phyloP scores from a whole-genome alignment of 2,888 invertebrate genomes.

The Piscicola geometra region DNA sequence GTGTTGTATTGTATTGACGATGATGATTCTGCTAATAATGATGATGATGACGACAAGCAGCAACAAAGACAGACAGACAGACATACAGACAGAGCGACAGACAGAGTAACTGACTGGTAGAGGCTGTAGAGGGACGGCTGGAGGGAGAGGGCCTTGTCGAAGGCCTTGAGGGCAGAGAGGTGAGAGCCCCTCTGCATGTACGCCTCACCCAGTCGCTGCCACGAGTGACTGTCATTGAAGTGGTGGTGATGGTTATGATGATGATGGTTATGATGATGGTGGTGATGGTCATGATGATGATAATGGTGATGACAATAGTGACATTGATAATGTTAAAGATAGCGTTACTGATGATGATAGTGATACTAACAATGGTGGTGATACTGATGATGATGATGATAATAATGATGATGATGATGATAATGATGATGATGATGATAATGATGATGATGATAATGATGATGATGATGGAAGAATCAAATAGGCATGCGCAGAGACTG shows the following conservation, averaged over 20 bases:
- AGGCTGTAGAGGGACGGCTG: constrained; percentile 49
- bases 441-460: not conserved
- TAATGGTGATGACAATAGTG: constrained; percentile 1
- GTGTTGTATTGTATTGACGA: too few relatives aligned
- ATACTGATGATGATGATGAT: not conserved
- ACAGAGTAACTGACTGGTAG: constrained; percentile 49
- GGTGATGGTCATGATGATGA: too few relatives aligned
- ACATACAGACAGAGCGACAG: too few relatives aligned
- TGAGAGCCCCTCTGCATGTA: constrained; percentile 83
- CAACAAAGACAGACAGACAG: too few relatives aligned
- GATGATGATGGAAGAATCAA: constrained; percentile 61
- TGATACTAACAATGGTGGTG: not conserved
- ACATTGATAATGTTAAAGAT: not conserved
- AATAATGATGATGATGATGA: not conserved
- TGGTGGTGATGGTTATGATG: too few relatives aligned
- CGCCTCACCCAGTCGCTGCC: constrained; percentile 85
- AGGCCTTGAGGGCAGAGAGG: constrained; percentile 80
- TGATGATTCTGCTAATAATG: too few relatives aligned
- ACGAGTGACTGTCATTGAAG: constrained; percentile 60
- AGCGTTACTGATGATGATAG: not conserved
- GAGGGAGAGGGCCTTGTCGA: constrained; percentile 67
- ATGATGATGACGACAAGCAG: too few relatives aligned
- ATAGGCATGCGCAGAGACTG: constrained; percentile 61
- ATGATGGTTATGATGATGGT: not conserved
- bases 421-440: not conserved